phyloP scores from a whole-genome alignment of 2,888 invertebrate species.

The Drosophila trichaetosa region DNA sequence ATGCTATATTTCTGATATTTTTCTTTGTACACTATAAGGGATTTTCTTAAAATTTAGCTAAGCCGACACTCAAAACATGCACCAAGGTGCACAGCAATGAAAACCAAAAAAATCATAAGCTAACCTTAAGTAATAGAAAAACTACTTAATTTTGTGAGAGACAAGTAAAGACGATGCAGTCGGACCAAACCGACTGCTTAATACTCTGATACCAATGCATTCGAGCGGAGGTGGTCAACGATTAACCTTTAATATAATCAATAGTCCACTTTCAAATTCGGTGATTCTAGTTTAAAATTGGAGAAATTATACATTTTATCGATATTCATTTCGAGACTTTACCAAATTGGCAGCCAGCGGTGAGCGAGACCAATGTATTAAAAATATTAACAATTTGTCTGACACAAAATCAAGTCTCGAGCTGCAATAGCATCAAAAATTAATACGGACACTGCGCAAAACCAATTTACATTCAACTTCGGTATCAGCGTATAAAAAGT shows the following conservation, averaged over 20 bases:
- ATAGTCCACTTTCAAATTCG: neutral
- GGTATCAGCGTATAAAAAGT: neutral
- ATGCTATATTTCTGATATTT: conserved; percentile 96
- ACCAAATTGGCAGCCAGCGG: neutral
- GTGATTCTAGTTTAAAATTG: neutral
- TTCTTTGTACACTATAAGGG: conserved; percentile 98
- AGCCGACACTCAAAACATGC: conserved; percentile 62
- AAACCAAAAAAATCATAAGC: conserved; percentile 14
- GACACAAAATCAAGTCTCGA: neutral
- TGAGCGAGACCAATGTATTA: neutral
- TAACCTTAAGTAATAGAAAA: conserved; percentile 31
- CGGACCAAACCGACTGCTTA: neutral
- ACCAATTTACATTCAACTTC: neutral
- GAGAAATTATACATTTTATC: neutral
- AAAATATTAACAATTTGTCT: neutral
- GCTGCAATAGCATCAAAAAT: neutral
- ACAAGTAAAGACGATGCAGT: conserved; percentile 1
- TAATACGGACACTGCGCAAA: neutral
- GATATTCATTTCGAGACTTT: neutral
- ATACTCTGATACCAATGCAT: conserved; percentile 3
- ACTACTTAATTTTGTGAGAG: conserved; percentile 8
- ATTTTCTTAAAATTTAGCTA: conserved; percentile 86
- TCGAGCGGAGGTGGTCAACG: neutral
- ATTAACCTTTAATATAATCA: neutral
- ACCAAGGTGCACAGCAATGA: conserved; percentile 39